Conservation (phyloP, 2,888 invertebrate genomes). For the Kuschelorhynchus macadamiae region DNA sequence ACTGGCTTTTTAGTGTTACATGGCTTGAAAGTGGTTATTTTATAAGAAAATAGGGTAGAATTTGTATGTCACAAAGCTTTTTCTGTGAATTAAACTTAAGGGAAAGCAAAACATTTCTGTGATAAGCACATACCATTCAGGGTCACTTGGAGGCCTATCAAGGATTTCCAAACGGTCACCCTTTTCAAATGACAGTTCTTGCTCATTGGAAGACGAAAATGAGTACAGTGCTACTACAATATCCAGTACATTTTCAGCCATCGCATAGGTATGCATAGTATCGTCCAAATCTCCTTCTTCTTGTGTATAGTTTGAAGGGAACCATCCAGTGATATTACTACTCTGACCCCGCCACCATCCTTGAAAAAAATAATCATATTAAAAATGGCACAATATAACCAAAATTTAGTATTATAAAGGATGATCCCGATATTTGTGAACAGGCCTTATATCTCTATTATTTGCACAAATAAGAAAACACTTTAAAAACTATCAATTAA, state of each 20-base stretch:
- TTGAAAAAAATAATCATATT: conserved; percentile 18
- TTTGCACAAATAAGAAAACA: too few relatives aligned
- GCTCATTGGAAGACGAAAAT: conserved; percentile 93
- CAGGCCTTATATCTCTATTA: too few relatives aligned
- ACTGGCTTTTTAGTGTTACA: too few relatives aligned
- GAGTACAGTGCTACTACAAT: conserved; percentile 96
- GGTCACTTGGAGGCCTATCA: conserved; percentile 96
- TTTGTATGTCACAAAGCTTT: too few relatives aligned
- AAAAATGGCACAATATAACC: too few relatives aligned
- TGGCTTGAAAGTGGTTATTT: too few relatives aligned
- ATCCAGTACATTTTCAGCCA: conserved; percentile 96
- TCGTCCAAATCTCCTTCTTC: conserved; percentile 90
- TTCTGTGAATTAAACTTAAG: not conserved
- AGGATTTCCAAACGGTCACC: conserved; percentile 96
- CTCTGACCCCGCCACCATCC: conserved; percentile 97
- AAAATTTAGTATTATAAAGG: too few relatives aligned
- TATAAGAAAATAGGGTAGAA: too few relatives aligned
- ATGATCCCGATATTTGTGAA: too few relatives aligned
- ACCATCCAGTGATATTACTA: conserved; percentile 85
- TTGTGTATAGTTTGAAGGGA: conserved; percentile 98
- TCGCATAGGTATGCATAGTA: conserved; percentile 91
- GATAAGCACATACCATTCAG: conserved; percentile 91
- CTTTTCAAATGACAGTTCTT: conserved; percentile 96
- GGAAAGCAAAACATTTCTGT: not conserved
- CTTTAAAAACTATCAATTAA: too few relatives aligned